Conservation (phyloP, 1,140 invertebrate genomes). For the Neodiprion fabricii region DNA sequence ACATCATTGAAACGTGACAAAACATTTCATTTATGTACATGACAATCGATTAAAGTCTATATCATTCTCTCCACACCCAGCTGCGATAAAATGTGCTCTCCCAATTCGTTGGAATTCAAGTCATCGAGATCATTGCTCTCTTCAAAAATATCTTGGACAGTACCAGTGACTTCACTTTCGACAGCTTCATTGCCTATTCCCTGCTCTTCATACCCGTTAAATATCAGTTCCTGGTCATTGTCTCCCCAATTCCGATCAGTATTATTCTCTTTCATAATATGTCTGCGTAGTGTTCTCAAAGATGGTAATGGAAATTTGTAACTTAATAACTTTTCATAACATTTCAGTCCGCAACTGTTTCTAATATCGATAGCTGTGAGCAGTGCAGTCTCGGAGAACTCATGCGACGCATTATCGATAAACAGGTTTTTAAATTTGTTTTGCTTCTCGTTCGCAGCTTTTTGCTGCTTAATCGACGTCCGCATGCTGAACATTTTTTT, state of each 20-base stretch:
- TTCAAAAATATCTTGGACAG: slow-evolving; percentile 56
- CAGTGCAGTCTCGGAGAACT: slow-evolving; percentile 41
- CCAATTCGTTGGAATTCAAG: slow-evolving; percentile 42
- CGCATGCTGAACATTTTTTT: slow-evolving; percentile 51
- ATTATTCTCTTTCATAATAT: slow-evolving; percentile 1
- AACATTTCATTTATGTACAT: too few relatives aligned
- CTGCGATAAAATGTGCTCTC: slow-evolving; percentile 40
- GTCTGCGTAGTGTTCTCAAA: slow-evolving; percentile 22
- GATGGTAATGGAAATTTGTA: slow-evolving; percentile 50
- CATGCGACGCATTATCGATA: slow-evolving; percentile 30
- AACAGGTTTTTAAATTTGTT: slow-evolving; percentile 39
- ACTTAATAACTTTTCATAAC: slow-evolving; percentile 45
- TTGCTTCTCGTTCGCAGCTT: slow-evolving; percentile 43
- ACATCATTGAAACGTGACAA: too few relatives aligned
- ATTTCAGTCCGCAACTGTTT: slow-evolving; percentile 39
- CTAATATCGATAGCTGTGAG: slow-evolving; percentile 41
- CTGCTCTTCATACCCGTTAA: too few relatives aligned
- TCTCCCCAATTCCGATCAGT: not conserved
- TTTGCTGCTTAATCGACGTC: slow-evolving; percentile 44
- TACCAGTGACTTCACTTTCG: slow-evolving; percentile 39
- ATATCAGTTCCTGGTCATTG: not conserved
- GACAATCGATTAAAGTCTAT: not conserved
- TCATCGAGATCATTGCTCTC: slow-evolving; percentile 51
- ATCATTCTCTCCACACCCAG: slow-evolving; percentile 23
- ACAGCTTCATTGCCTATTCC: not conserved